Percentiles rank a stretch among this genome's conserved stretches.
Conservation (phyloP, 2,888 invertebrate genomes). For the Xestia ashworthii region DNA sequence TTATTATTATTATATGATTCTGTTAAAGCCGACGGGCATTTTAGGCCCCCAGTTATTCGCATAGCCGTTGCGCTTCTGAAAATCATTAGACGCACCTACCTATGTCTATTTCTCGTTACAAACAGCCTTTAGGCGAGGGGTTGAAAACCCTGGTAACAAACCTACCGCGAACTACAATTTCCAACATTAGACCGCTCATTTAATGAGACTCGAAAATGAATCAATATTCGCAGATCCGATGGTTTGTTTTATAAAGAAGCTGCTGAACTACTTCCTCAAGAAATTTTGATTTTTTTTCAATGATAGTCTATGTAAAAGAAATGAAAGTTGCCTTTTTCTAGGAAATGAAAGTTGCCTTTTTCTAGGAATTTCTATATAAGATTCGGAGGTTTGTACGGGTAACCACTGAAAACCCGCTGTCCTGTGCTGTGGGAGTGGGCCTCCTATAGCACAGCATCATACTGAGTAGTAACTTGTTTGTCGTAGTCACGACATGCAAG, state of each 20-base stretch:
- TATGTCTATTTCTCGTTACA: slow-evolving; percentile 1
- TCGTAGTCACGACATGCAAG: too few relatives aligned
- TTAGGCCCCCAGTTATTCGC: neutral
- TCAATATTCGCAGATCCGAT: neutral
- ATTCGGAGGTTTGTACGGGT: neutral
- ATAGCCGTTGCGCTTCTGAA: slow-evolving; percentile 2
- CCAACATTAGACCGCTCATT: neutral
- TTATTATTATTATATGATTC: too few relatives aligned
- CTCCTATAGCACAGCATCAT: too few relatives aligned
- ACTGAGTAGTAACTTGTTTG: too few relatives aligned
- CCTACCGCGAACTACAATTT: slow-evolving; percentile 25
- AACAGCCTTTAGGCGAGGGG: slow-evolving; percentile 20
- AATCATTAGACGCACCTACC: neutral
- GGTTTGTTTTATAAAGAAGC: neutral
- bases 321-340: neutral
- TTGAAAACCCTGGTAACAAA: neutral
- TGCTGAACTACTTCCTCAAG: too few relatives aligned
- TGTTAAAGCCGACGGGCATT: neutral
- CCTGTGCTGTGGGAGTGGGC: too few relatives aligned
- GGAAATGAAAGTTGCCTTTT: too few relatives aligned
- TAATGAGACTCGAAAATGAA: neutral
- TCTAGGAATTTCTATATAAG: too few relatives aligned
- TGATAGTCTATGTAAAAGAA: neutral
- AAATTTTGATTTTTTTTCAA: too few relatives aligned
- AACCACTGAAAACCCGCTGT: too few relatives aligned